Base-by-base conservation (phyloP, 2,888 invertebrate genomes). In the Athrips mouffetella region DNA sequence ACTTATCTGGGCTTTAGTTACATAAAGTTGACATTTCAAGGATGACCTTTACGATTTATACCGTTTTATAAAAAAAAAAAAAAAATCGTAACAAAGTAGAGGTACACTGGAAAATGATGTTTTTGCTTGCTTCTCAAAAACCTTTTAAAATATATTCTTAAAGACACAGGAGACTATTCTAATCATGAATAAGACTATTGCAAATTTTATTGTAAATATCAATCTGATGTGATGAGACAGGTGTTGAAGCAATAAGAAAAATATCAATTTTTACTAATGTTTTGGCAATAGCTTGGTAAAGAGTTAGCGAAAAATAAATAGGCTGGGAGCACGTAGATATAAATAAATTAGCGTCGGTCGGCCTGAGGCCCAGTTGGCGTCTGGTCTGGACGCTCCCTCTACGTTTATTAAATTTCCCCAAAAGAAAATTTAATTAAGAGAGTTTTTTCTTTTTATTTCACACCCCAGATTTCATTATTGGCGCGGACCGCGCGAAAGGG, bases 391-490 rank as follows among this genome's bases (percentile, higher is more conserved):
- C 66, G 62, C 60, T 50, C 71, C 70, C 70, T 63, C 70, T 59
- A 65, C 78, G 77, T 75, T 86, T 85, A 88, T 87, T 87, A 86
- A 85, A 87, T 87, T 81, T 81, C 67, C 65, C 76, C 71, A 76
- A 85, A 86, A 85, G 85, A 85, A 88, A 85, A 88, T 87, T 85
- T 87, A 87, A 88, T 88, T 88, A 88, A 87, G 83, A 82, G 77
- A 78, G 76, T 81, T 85, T 84, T 77, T 84, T 80, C 77, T 82
- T 84, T 85, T 86, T 84, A 83, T 82, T 85, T 85, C 80, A 83
- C 86, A 85, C 86, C 84, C 86, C 80, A 79, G 84, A 84, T 85
- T 86, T 85, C 80, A 84, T 86, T 83, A 86, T 86, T 78, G 82
- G 84, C 72, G 71, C 73, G 67, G 70, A 65, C 72, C 70, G 73